Percentiles rank a stretch among this genome's conserved stretches.
These are phyloP conservation scores for Lepetodrilus schrolli DNA, from an alignment of 2,888 invertebrate genomes.

Conservation along the genomic window DNA sequence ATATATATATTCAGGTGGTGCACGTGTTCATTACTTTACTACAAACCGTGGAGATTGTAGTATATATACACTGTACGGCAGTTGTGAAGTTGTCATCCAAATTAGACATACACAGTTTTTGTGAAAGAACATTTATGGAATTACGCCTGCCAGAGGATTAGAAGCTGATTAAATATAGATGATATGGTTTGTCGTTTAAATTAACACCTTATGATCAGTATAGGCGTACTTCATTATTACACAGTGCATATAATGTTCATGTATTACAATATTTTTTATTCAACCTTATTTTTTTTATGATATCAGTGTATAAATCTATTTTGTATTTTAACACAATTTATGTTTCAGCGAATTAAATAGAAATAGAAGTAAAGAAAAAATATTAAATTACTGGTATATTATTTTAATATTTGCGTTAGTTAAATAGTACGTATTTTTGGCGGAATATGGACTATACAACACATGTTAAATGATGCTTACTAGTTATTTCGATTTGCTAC, in stretches of 20 bases:
- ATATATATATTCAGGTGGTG: not conserved
- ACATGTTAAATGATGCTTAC: not conserved
- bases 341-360: no score
- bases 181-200: no score
- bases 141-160: not conserved
- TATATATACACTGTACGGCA: not conserved
- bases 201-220: no score
- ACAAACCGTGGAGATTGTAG: conserved; percentile 8
- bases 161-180: not conserved
- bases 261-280: no score
- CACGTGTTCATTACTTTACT: conserved; percentile 1
- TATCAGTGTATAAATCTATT: no score
- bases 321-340: no score
- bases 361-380: no score
- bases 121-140: not conserved
- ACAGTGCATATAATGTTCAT: no score
- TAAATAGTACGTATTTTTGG: not conserved
- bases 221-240: no score
- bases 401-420: not conserved
- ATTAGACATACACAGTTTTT: not conserved
- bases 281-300: no score
- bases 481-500: not conserved
- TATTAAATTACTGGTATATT: not conserved
- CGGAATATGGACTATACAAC: not conserved
- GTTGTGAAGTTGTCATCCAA: not conserved